Evolutionary conservation across 2,113 vertebrate genomes (phyloP), one percentile per base, ranked within the genome.

Genomic region (Uria aalge): DNA sequence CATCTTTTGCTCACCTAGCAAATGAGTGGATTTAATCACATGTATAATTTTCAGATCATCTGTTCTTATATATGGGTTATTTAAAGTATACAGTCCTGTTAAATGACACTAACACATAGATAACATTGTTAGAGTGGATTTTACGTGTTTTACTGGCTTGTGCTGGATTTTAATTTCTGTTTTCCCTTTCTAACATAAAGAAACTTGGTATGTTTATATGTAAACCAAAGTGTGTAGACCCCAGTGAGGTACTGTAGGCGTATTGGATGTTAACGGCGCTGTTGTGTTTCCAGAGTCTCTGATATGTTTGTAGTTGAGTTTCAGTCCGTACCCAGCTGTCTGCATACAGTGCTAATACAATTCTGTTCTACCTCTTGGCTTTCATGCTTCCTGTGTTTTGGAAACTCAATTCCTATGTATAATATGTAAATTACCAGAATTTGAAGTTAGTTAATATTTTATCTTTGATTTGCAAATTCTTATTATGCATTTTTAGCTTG

Each of bases 371-470:
- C 57, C 69, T 88, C 23, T 82, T 95, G 64, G 63, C 40, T 96
- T 84, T 75, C 34, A 21, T 75, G 48, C 86, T 94, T 88, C 36
- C 48, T 76, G 34, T 59, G 20, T 68, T 85, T 85, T 75, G 40
- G 74, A 90, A 67, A 63, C 24, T 38, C n/a, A 56, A 1, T 80
- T 92, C n/a, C n/a, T 71, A 0, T n/a, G 16, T 69, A 16, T 63
- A 53, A 69, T 56, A 62, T 57, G 75, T 55, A 93, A 94, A 94
- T 88, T n/a, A 80, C 10, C 32, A 53, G 23, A 34, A 66, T n/a
- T 34, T 40, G 27, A 48, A 92, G 19, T 68, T 38, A 47, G 24
- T 85, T 94, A 74, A 22, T 92, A 47, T 66, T 95, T 92, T 66
- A 41, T 80, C 73, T 85, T 76, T 19, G 40, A 26, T 86, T 86